These are phyloP conservation scores for Sciurus niger DNA, from an alignment of 2,113 vertebrate genomes.

Conservation along the genomic window DNA sequence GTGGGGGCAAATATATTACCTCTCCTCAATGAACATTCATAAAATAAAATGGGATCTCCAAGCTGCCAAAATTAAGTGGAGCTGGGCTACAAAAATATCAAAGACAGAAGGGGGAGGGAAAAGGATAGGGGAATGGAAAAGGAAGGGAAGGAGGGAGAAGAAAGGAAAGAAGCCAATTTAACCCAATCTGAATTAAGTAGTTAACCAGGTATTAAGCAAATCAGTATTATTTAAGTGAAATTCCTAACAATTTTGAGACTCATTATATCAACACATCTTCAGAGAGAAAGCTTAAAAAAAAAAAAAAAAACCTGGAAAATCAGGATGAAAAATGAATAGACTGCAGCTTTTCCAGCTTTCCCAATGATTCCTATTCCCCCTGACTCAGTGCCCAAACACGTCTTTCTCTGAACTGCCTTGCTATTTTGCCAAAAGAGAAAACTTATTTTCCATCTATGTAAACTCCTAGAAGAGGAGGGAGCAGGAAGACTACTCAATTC, in stretches of 20 bases:
- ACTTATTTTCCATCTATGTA: slow-evolving; percentile 78
- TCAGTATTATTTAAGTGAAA: background rate
- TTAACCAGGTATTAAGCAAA: slow-evolving; percentile 59
- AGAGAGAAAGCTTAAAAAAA: background rate
- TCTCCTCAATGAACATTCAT: slow-evolving; percentile 71
- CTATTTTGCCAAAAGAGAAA: slow-evolving; percentile 73
- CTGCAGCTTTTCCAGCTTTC: slow-evolving; percentile 59
- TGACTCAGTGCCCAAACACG: slow-evolving; percentile 68
- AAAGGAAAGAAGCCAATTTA: background rate
- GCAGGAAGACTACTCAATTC: slow-evolving; percentile 72
- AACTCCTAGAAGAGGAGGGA: slow-evolving; percentile 68
- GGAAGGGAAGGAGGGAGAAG: rapidly evolving
- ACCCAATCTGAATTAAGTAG: slow-evolving; percentile 32
- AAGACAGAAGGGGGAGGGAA: background rate
- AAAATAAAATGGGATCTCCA: slow-evolving; percentile 70
- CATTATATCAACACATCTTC: background rate
- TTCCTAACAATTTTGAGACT: slow-evolving; percentile 48
- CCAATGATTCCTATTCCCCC: slow-evolving; percentile 70
- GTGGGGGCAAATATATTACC: slow-evolving; percentile 73
- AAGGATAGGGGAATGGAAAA: background rate
- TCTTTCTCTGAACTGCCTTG: slow-evolving; percentile 76
- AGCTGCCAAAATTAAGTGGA: slow-evolving; percentile 72
- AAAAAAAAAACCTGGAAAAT: slow-evolving; percentile 37
- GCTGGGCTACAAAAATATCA: slow-evolving; percentile 50
- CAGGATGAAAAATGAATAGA: slow-evolving; percentile 49